phyloP scores from a whole-genome alignment of 2,113 vertebrate genomes.

The Murina feae region DNA sequence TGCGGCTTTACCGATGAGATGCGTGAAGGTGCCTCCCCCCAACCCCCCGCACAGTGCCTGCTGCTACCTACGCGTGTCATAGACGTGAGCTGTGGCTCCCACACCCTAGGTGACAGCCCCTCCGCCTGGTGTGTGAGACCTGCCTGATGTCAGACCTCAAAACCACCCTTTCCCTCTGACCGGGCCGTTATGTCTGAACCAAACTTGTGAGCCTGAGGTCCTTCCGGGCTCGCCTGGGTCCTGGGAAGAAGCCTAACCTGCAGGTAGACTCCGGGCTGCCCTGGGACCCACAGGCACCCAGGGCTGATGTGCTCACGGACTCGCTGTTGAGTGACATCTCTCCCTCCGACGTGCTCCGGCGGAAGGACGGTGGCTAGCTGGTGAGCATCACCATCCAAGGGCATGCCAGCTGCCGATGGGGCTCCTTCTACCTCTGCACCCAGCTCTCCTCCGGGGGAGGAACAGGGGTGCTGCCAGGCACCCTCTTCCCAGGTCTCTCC shows the following conservation, averaged over 20 bases:
- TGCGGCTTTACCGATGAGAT: background rate
- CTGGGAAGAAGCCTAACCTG: background rate
- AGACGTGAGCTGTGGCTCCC: background rate
- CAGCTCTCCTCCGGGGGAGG: too few relatives aligned
- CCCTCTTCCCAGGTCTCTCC: background rate
- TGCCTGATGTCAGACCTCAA: background rate
- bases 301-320: background rate
- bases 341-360: background rate
- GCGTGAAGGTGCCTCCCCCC: background rate
- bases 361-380: background rate
- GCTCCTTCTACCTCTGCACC: background rate
- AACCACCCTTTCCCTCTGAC: background rate
- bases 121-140: background rate
- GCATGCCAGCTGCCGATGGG: accelerated
- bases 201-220: background rate
- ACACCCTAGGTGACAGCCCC: accelerated
- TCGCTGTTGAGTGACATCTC: background rate
- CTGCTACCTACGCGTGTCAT: accelerated
- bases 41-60: background rate
- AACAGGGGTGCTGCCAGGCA: accelerated
- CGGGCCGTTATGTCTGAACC: background rate
- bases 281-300: background rate
- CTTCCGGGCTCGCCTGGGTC: background rate
- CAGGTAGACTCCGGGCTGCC: background rate
- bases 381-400: background rate